Conservation (phyloP, 2,888 invertebrate genomes). For the Orthosia incerta region DNA sequence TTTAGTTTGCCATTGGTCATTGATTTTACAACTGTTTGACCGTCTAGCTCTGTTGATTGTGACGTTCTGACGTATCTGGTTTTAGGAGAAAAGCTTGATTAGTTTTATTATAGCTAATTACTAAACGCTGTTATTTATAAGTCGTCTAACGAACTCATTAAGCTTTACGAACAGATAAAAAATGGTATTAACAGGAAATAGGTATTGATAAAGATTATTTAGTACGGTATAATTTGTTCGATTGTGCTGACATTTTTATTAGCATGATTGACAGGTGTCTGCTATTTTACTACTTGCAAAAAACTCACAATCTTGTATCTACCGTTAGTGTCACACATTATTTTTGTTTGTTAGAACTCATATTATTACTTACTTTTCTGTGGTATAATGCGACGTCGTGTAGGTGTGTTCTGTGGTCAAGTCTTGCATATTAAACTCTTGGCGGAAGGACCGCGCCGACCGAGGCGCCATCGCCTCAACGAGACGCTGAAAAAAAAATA, state of each 20-base stretch:
- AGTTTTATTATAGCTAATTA: slow-evolving; percentile 34
- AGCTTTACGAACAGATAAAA: slow-evolving; percentile 1
- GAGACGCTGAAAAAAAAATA: slow-evolving; percentile 90
- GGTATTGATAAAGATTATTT: slow-evolving; percentile 25
- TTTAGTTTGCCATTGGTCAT: slow-evolving; percentile 88
- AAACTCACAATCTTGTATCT: slow-evolving; percentile 9
- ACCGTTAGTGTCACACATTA: slow-evolving; percentile 7
- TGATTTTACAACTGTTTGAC: slow-evolving; percentile 83
- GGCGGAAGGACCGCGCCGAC: slow-evolving; percentile 95
- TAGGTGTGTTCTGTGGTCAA: slow-evolving; percentile 93
- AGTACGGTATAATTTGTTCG: not conserved
- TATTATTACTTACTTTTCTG: slow-evolving; percentile 91
- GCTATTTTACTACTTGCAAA: slow-evolving; percentile 21
- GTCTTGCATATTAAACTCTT: slow-evolving; percentile 95
- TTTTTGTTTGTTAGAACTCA: too few relatives aligned
- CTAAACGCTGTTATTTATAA: slow-evolving; percentile 4
- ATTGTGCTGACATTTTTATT: slow-evolving; percentile 34
- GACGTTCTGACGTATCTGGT: slow-evolving; percentile 91
- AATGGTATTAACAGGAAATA: not conserved
- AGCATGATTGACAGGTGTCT: slow-evolving; percentile 11
- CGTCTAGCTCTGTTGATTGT: slow-evolving; percentile 90
- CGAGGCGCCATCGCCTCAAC: slow-evolving; percentile 93
- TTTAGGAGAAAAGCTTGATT: slow-evolving; percentile 54
- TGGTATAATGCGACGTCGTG: slow-evolving; percentile 92
- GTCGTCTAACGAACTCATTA: not conserved